Percentiles rank a stretch among this genome's conserved stretches.
Evolutionary conservation across 2,888 invertebrate genomes (phyloP).

Genomic region (Apamea monoglypha): DNA sequence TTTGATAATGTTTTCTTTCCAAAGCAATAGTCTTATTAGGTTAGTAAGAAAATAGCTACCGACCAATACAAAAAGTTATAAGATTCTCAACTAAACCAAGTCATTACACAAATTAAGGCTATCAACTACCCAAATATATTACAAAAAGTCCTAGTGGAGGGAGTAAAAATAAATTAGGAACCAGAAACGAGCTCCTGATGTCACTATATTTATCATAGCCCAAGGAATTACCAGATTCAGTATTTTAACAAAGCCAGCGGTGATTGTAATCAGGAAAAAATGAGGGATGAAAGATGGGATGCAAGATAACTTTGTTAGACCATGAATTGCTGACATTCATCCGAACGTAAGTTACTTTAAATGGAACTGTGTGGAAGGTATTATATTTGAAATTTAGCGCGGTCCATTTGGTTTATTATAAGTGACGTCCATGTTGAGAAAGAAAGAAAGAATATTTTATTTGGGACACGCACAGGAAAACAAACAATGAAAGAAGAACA

Average conservation of each 20-base stretch:
- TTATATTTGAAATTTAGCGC: neutral
- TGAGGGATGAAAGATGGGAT: conserved; percentile 61
- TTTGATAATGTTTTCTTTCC: neutral
- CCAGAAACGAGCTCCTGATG: conserved; percentile 38
- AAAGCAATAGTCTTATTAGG: too few species aligned
- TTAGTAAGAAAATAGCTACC: conserved; percentile 1
- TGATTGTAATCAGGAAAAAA: conserved; percentile 63
- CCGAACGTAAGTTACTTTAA: conserved; percentile 22
- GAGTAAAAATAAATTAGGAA: conserved; percentile 43
- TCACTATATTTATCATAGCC: conserved; percentile 58
- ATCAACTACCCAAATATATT: conserved; percentile 19
- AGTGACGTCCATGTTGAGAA: neutral
- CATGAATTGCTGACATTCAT: conserved; percentile 37
- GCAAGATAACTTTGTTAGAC: conserved; percentile 43
- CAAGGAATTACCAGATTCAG: conserved; percentile 48
- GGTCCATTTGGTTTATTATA: neutral
- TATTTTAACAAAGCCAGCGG: conserved; percentile 52
- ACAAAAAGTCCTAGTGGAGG: conserved; percentile 12
- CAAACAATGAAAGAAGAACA: too few species aligned
- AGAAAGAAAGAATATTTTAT: too few species aligned
- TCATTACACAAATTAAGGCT: conserved; percentile 14
- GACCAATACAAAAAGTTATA: neutral
- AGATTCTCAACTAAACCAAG: conserved; percentile 3
- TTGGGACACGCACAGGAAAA: too few species aligned
- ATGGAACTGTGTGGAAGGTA: conserved; percentile 3